Evolutionary conservation across 2,888 invertebrate genomes (phyloP), one percentile per base, ranked within the genome.

Genomic region (Erebia epiphron): DNA sequence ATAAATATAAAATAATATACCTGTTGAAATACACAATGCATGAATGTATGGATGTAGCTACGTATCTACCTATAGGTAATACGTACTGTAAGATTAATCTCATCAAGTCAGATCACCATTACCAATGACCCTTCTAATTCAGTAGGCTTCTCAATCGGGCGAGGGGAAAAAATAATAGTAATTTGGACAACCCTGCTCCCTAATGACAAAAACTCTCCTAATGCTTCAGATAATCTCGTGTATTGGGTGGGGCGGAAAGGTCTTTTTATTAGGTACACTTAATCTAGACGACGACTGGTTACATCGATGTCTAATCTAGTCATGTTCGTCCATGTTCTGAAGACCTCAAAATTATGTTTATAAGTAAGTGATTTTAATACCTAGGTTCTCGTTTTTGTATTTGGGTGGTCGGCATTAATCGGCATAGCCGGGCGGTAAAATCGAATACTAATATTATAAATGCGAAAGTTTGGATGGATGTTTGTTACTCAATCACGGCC

Each of bases 121-220:
- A 67, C 57, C 68, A 64, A 72, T 73, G 62, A 70, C 70, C 71
- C 60, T 66, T 43, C 72, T 69, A 69, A 77, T 76, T 76, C 78
- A 74, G 74, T 78, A 78, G 65, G 56, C 63, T 79, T 79, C 75
- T 76, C 75, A 73, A 74, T 73, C 74, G 67, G 76, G 56, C 57
- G 52, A 56, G 21, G 66, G 68, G 82, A 82, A 83, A 84, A 80
- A 80, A 79, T 82, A 81, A 85, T 82, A 80, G 76, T 79, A 75
- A 77, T 69, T 68, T 70, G 75, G 77, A 74, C 80, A 79, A 81
- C 79, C 82, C 75, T 79, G 79, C 82, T 79, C 82, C 82, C 79
- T 87, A 86, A 88, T 87, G 85, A 80, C 79, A 89, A 89, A 89
- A 87, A 82, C 75, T 75, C 74, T 74, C 80, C 83, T 86, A 88